A percentile compares a stretch with the other conserved stretches of the same genome.
Conservation (phyloP, 2,797 vertebrate species). For the Rousettus madagascariensis region DNA sequence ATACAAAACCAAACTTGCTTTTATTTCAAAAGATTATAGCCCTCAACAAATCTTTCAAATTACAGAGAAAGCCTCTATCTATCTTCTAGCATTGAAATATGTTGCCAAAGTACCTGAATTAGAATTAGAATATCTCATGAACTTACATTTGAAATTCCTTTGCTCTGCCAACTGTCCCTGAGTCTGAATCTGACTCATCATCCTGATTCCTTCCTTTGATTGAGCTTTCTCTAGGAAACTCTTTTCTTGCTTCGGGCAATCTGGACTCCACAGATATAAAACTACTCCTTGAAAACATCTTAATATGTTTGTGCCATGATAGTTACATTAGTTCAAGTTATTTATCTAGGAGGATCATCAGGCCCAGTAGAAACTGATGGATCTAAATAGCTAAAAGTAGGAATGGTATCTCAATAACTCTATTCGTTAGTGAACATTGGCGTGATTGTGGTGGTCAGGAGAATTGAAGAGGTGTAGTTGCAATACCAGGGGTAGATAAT, state of each 20-base stretch:
- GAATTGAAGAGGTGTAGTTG: neutral
- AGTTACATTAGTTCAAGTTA: neutral
- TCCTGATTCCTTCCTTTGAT: neutral
- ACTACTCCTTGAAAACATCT: neutral
- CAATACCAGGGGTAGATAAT: neutral
- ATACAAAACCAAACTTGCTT: neutral
- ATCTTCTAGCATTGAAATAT: neutral
- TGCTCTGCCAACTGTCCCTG: neutral
- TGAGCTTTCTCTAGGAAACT: neutral
- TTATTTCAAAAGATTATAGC: neutral
- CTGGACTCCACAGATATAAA: neutral
- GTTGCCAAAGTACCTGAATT: neutral
- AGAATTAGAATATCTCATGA: neutral
- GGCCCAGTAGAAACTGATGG: neutral
- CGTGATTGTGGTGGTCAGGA: neutral
- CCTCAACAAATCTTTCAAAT: neutral
- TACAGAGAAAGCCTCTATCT: neutral
- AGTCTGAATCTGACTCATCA: neutral
- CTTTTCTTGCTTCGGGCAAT: neutral
- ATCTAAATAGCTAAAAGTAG: neutral
- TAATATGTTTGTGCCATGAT: neutral
- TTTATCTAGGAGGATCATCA: neutral
- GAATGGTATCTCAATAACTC: neutral
- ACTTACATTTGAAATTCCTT: neutral
- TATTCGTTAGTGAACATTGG: neutral